Percentiles rank a stretch among this genome's conserved stretches.
phyloP scores from a whole-genome alignment of 30 jellyfish, hydroid and myxozoan species.

The Hydractinia echinata region DNA sequence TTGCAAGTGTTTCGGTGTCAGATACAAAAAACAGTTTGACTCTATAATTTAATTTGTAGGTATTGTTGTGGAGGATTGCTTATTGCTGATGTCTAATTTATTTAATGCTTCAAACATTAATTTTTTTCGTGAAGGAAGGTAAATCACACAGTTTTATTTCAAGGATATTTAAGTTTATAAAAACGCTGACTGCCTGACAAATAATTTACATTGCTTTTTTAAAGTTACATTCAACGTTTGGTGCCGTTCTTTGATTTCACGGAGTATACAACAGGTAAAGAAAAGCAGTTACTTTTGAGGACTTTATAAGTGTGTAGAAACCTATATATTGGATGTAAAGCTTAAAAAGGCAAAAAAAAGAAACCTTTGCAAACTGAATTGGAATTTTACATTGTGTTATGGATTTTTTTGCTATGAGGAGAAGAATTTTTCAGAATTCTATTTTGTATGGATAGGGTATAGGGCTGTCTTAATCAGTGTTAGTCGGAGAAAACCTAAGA shows the following conservation, averaged over 20 bases:
- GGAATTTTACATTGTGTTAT: too few relatives aligned
- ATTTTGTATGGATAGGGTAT: too few relatives aligned
- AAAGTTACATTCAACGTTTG: constrained; percentile 64
- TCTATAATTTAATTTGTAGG: constrained; percentile 26
- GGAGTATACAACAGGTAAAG: constrained; percentile 61
- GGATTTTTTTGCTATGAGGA: too few relatives aligned
- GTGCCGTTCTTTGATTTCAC: constrained; percentile 69
- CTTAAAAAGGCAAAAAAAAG: too few relatives aligned
- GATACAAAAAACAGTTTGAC: neutral
- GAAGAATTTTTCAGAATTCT: too few relatives aligned
- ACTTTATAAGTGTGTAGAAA: neutral
- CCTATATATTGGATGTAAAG: neutral
- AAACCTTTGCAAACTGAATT: too few relatives aligned
- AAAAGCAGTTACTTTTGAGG: neutral
- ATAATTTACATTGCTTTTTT: too few relatives aligned
- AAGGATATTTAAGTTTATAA: neutral
- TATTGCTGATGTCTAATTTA: constrained; percentile 57
- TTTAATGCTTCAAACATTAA: constrained; percentile 71
- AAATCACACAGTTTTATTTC: neutral
- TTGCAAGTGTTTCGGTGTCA: neutral
- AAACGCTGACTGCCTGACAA: neutral
- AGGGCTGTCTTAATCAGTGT: too few relatives aligned
- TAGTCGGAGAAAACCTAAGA: too few relatives aligned
- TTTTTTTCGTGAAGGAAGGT: constrained; percentile 93
- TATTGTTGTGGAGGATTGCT: constrained; percentile 76